Evolutionary conservation across 2,797 vertebrate genomes (phyloP).

Genomic region (Scleropages formosus): DNA sequence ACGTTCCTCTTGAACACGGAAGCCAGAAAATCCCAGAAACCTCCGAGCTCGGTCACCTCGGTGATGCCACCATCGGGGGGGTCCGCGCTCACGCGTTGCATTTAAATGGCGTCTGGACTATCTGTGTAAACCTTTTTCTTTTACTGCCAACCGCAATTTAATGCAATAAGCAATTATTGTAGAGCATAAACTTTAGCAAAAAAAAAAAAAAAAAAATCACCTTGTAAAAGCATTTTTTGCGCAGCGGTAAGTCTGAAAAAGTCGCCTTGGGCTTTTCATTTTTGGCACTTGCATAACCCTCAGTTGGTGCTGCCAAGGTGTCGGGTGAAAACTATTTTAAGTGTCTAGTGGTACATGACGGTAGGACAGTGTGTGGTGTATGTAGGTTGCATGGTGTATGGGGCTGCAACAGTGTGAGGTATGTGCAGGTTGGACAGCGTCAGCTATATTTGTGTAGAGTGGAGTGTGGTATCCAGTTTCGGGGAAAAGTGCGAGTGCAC

Average conservation of each 20-base stretch:
- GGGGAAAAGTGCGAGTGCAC: too few relatives aligned
- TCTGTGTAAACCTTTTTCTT: constrained; percentile 5
- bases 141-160: not conserved
- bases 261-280: constrained; percentile 9
- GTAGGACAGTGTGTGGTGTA: not conserved
- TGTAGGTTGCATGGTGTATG: too few relatives aligned
- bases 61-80: not conserved
- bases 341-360: not conserved
- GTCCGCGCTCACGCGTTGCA: constrained; percentile 3
- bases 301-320: not conserved
- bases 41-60: not conserved
- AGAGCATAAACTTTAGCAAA: constrained; percentile 12
- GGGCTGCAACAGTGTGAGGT: not conserved
- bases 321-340: not conserved
- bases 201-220: too few relatives aligned
- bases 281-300: constrained; percentile 1
- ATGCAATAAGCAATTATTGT: not conserved
- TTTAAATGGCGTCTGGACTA: not conserved
- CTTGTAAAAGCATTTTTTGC: constrained; percentile 13
- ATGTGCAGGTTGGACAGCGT: too few relatives aligned
- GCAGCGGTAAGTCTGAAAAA: constrained; percentile 1
- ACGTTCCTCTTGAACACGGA: not conserved
- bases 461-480: too few relatives aligned
- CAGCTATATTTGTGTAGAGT: too few relatives aligned
- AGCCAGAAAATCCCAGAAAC: not conserved